A percentile compares a stretch with the other conserved stretches of the same genome.
phyloP scores from a whole-genome alignment of 2,888 invertebrate genomes.

The Drosophila formosana region DNA sequence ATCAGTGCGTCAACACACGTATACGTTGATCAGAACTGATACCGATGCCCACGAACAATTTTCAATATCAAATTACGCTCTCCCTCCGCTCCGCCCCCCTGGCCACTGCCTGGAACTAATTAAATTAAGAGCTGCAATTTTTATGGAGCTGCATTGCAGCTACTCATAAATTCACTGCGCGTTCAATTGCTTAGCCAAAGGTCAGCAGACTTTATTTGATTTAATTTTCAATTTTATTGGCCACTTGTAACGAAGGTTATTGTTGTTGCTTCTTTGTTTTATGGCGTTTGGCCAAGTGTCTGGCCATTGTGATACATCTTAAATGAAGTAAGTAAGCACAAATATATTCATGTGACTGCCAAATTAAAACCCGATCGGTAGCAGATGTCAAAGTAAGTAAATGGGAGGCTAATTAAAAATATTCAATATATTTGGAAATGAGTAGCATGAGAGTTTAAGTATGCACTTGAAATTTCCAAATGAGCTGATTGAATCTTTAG shows the following conservation, averaged over 20 bases:
- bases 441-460: not conserved
- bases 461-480: conserved; percentile 7
- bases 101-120: conserved; percentile 41
- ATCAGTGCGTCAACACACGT: conserved; percentile 61
- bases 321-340: conserved; percentile 1
- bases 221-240: conserved; percentile 44
- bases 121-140: conserved; percentile 71
- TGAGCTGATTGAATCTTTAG: conserved; percentile 2
- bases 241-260: conserved; percentile 38
- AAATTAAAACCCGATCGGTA: not conserved
- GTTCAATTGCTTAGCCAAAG: conserved; percentile 66
- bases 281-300: conserved; percentile 35
- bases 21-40: conserved; percentile 55
- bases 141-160: conserved; percentile 55
- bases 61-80: conserved; percentile 40
- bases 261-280: conserved; percentile 24
- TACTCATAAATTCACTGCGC: conserved; percentile 67
- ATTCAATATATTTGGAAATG: not conserved
- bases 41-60: conserved; percentile 29
- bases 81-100: not conserved
- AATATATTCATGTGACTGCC: not conserved
- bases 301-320: conserved; percentile 40
- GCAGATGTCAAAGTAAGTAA: not conserved
- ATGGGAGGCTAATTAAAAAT: not conserved
- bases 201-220: conserved; percentile 56